A percentile compares a stretch with the other conserved stretches of the same genome.
Evolutionary conservation across 1,140 invertebrate genomes (phyloP).

Genomic region (Orchestia grillus): DNA sequence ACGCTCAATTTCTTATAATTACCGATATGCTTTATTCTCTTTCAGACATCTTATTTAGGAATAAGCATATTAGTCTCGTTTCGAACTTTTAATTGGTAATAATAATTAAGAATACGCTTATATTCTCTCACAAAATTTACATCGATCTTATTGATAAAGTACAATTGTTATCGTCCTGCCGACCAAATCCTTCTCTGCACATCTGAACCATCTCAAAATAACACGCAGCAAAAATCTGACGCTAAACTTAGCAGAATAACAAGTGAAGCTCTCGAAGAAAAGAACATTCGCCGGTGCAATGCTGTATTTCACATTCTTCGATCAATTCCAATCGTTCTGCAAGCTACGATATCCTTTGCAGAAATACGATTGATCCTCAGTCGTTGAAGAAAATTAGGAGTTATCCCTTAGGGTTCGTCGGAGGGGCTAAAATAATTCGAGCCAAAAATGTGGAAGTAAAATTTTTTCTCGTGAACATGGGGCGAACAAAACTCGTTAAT

Average conservation of each 20-base stretch:
- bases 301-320: neutral
- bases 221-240: neutral
- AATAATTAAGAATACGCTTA: too few relatives aligned
- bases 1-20: too few relatives aligned
- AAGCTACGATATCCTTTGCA: neutral
- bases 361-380: neutral
- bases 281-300: neutral
- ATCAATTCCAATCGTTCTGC: neutral
- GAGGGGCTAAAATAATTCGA: neutral
- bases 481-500: slow-evolving; percentile 52
- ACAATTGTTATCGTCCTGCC: neutral
- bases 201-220: neutral
- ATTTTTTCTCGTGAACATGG: neutral
- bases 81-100: too few relatives aligned
- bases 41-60: too few relatives aligned
- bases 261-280: neutral
- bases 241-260: neutral
- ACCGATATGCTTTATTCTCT: too few relatives aligned
- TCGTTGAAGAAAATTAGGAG: neutral
- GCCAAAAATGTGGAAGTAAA: neutral
- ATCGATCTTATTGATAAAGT: neutral
- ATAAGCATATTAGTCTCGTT: too few relatives aligned
- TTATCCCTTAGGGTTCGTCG: neutral
- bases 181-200: neutral
- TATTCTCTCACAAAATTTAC: neutral